Base-by-base conservation (phyloP, 1,140 invertebrate genomes). In the Agrilus planipennis region DNA sequence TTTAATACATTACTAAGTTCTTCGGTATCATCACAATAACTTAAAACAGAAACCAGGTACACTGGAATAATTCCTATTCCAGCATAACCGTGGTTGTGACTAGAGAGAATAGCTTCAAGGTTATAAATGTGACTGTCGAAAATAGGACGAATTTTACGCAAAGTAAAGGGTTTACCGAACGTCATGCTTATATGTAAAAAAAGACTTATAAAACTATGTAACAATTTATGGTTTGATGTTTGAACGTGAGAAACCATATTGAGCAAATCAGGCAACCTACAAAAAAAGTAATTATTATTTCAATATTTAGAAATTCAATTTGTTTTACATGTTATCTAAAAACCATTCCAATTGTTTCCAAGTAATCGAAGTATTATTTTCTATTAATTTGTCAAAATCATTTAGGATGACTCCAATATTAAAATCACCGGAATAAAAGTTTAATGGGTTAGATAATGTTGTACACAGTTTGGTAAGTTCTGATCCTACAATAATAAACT, bases 301-400 rank as follows among this genome's bases (percentile, higher is more conserved):
- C 9, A 34, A 23, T 7, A n/a, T 22, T 41, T 15, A 16, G 14
- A 9, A 20, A 41, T 4, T 4, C 40, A 40, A 44, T 23, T 39
- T 21, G 17, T 59, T 63, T 62, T 59, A 73, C 70, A 74, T 57
- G 51, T 60, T 66, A 42, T 71, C 60, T 14, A 61, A 54, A 4
- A 75, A 49, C 73, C 73, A 76, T 2, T 71, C 64, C 18, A 75
- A 49, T 55, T 73, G 65, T 2, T 61, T 53, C 71, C 72, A 76
- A 10, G 54, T 54, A 5, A 53, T 52, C 19, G 42, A 46, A 18
- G 51, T 41, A 44, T 63, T 62, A 38, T 65, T 60, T 60, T 54
- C 67, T 1, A 62, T 50, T 31, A 58, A 62, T 47, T 57, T 57
- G 46, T 73, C 67, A 57, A 75, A 75, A 11, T 68, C 65, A 39